phyloP scores from a whole-genome alignment of 2,888 invertebrate species.

The Polydrusus pterygomalis region DNA sequence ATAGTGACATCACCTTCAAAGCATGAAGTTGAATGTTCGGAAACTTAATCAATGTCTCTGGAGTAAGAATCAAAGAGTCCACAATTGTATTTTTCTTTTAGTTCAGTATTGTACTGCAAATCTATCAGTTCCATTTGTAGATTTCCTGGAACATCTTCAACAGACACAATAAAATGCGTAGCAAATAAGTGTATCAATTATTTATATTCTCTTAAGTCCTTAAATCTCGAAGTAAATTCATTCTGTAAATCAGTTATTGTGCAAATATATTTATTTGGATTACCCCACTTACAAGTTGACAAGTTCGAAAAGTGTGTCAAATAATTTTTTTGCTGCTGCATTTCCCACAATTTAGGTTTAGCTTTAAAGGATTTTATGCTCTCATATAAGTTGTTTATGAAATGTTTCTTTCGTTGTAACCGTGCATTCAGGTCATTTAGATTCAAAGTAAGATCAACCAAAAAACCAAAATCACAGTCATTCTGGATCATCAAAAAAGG shows the following conservation, averaged over 20 bases:
- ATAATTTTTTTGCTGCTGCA: neutral
- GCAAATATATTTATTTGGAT: neutral
- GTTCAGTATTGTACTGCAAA: too few species aligned
- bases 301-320: too few species aligned
- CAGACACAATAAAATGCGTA: neutral
- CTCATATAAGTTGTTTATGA: neutral
- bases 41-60: neutral
- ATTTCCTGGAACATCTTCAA: too few species aligned
- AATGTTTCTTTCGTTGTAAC: neutral
- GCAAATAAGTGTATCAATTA: neutral
- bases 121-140: too few species aligned
- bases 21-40: neutral
- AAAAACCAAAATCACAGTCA: neutral
- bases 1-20: constrained; percentile 13
- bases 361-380: neutral
- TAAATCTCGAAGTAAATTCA: neutral
- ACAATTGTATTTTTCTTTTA: too few species aligned
- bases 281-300: too few species aligned
- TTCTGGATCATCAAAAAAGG: neutral
- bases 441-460: neutral
- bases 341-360: neutral
- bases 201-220: neutral
- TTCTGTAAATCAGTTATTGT: constrained; percentile 9
- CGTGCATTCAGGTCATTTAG: neutral
- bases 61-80: neutral